phyloP scores from a whole-genome alignment of 1,140 invertebrate genomes.

The Bombus cullumanus region DNA sequence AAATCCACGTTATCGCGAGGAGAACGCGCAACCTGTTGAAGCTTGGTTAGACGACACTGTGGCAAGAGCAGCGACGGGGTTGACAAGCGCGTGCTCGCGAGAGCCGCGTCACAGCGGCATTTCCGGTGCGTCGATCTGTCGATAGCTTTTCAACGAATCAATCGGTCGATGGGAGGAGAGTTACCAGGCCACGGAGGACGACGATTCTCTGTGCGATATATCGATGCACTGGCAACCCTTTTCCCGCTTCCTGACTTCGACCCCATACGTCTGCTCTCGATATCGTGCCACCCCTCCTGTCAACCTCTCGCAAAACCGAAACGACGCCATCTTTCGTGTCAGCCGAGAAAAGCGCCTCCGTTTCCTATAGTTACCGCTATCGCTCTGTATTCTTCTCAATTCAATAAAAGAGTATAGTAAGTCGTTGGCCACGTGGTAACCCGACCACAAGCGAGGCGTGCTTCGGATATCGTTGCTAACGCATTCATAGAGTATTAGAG shows the following conservation, averaged over 20 bases:
- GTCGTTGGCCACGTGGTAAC: conserved; percentile 17
- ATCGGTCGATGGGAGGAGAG: conserved; percentile 35
- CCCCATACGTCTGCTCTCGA: conserved; percentile 2
- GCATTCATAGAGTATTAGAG: conserved; percentile 8
- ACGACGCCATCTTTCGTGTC: conserved; percentile 34
- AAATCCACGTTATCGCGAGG: conserved; percentile 59
- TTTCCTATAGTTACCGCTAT: conserved; percentile 29
- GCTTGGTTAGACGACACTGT: conserved; percentile 35
- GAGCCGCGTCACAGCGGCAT: conserved; percentile 44
- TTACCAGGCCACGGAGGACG: background rate
- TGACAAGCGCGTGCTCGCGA: conserved; percentile 57
- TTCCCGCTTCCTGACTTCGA: conserved; percentile 46
- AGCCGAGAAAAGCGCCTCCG: conserved; percentile 26
- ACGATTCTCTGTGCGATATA: conserved; percentile 37
- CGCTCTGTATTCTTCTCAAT: background rate
- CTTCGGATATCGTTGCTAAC: background rate
- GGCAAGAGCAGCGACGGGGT: conserved; percentile 53
- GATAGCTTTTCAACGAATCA: conserved; percentile 68
- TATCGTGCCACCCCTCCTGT: conserved; percentile 28
- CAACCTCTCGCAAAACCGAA: conserved; percentile 16
- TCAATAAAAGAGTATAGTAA: background rate
- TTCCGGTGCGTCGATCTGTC: conserved; percentile 67
- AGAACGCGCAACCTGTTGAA: conserved; percentile 72
- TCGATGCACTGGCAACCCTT: conserved; percentile 48
- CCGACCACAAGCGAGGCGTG: background rate